Base-by-base conservation (phyloP, 2,888 invertebrate genomes). In the Opisthograptis luteolata region DNA sequence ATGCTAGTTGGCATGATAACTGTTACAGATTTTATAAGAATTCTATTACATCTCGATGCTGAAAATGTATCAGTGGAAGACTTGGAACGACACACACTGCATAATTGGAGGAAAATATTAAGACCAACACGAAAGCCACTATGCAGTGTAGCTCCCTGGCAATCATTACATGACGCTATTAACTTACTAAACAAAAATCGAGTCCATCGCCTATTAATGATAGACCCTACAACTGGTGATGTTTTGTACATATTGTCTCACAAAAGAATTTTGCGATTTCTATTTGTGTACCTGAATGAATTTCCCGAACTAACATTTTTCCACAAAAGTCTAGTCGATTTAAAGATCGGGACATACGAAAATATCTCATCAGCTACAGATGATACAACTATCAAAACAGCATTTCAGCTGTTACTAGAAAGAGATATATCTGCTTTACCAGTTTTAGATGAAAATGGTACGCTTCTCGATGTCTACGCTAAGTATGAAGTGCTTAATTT, bases 401-500 rank as follows among this genome's bases (percentile, higher is more conserved):
- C 89, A 51, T 89, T 90, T 76, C 80, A 86, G 59, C 68, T 88
- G 43, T 66, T 89, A 57, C 70, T 89, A 67, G 84, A 87, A 59
- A 87, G 84, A 73, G 81, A 89, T 81, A 77, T 90, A 60, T 90
- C 90, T 25, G 90, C 90, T 69, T 76, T 90, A 60, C 89, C 90
- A 22, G 73, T 90, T 53, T 73, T 90, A 69, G 85, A 87, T 61
- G 84, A 87, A 46, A 79, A 81, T 45, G 84, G 85, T 42, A 81
- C 70, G 55, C 77, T 90, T 54, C 66, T 88, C 52, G 87, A 86
- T 64, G 89, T 90, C 22, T 90, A 89, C 69, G 87, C 90, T 60
- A 91, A 90, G 76, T 90, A 87, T 71, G 90, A 91, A 81, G 90
- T 91, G 58, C 81, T 91, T 64, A 97, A 97, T 92, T 91, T 97